phyloP scores from a whole-genome alignment of 2,113 vertebrate genomes.

The Rhagologus leucostigma region DNA sequence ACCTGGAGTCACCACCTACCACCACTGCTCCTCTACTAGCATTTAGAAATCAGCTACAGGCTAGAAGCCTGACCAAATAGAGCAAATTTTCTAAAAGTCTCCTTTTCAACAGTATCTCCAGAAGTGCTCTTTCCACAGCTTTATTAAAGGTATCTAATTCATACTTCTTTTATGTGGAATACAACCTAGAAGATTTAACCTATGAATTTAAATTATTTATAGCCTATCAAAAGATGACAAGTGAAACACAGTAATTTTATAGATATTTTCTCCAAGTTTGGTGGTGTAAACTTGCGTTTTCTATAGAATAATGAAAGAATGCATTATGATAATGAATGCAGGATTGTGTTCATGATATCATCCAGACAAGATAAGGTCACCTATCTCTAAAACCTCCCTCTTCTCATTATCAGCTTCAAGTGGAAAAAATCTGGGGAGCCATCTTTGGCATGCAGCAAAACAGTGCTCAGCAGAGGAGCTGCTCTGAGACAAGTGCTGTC shows the following conservation, averaged over 20 bases:
- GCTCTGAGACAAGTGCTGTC: background rate
- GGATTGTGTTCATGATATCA: background rate
- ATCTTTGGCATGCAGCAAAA: background rate
- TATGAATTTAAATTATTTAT: background rate
- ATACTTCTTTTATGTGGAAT: background rate
- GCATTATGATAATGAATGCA: background rate
- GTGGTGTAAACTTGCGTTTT: background rate
- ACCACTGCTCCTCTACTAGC: background rate
- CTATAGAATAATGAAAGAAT: background rate
- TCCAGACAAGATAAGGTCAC: background rate
- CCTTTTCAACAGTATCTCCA: background rate
- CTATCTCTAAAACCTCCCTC: background rate
- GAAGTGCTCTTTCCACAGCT: background rate
- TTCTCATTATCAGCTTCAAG: background rate
- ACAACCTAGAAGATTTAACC: background rate
- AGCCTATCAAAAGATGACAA: background rate
- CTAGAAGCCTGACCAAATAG: background rate
- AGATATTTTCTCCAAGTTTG: background rate
- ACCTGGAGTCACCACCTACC: background rate
- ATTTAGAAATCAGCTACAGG: background rate
- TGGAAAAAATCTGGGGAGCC: background rate
- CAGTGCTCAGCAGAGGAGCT: background rate
- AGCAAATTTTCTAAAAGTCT: background rate
- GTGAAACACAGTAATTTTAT: background rate
- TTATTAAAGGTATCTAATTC: background rate